Base-by-base conservation (phyloP, 2,888 invertebrate genomes). In the Teinopalpus imperialis region DNA sequence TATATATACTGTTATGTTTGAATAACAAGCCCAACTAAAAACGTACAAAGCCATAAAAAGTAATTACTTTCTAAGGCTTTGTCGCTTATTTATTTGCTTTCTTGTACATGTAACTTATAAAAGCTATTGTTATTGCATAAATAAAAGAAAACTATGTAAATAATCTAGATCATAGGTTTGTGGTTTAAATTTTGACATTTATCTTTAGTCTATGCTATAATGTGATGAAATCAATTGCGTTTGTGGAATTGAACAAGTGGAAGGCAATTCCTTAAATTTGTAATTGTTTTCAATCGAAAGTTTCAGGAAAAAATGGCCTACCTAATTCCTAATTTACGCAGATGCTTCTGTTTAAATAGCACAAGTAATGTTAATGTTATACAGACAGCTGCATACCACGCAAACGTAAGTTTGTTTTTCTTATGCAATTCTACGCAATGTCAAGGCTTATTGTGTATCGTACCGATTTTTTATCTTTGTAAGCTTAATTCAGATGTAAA, bases 361-460 rank as follows among this genome's bases (percentile, higher is more conserved):
- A 59, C 79, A 3, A 85, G 74, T 51, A 77, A 60, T 32, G 60
- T 77, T 6, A 74, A 69, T 50, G 50, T 67, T 24, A 52, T 91
- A 42, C 92, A 91, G 53, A 85, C 90, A 10, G 90, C 92, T 37
- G 85, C 90, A 13, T 95, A 95, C 74, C 95, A 95, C 70, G 93
- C 93, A 48, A 95, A 95, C 72, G 95, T 95, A 77, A 92, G 89
- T 90, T 66, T 57, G 39, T 55, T 59, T 53, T 54, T 14, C 53
- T 58, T 54, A 51, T 43, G 50, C 45, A 53, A 52, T 45, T 13
- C 23, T 20, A 10, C 39, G 43, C 69, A 72, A 71, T 69, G 69
- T 68, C 75, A 74, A 72, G 63, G 64, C 63, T 60, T 70, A 74
- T 74, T 59, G 71, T 16, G 2, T 4, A 4, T 16, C 16, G 4